phyloP scores from a whole-genome alignment of 1,140 invertebrate genomes.

The Drosophila arawakana region DNA sequence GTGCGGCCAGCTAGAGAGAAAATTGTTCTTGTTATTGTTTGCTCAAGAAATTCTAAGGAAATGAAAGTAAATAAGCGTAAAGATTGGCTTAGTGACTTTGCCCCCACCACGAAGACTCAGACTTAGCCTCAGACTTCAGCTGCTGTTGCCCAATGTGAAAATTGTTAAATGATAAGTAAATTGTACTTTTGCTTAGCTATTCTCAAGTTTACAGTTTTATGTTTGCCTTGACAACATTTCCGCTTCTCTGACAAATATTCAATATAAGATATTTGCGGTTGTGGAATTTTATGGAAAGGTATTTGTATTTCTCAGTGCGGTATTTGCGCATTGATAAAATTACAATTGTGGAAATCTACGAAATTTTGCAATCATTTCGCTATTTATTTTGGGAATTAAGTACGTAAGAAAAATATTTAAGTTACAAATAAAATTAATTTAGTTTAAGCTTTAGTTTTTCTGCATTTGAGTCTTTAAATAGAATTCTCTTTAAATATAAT shows the following conservation, averaged over 20 bases:
- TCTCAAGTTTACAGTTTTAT: constrained; percentile 9
- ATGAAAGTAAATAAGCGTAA: constrained; percentile 79
- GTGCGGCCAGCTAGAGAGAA: constrained; percentile 50
- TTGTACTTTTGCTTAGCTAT: constrained; percentile 65
- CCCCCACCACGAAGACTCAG: constrained; percentile 3
- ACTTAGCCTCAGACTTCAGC: background rate
- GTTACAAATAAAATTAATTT: too few species aligned
- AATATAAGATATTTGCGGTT: constrained; percentile 26
- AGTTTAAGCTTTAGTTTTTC: too few species aligned
- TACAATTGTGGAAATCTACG: constrained; percentile 17
- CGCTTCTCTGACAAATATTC: constrained; percentile 3
- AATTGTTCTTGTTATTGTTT: constrained; percentile 48
- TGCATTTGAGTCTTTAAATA: too few species aligned
- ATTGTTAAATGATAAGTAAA: constrained; percentile 76
- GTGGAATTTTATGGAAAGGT: constrained; percentile 24
- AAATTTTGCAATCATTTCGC: constrained; percentile 14
- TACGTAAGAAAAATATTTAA: too few species aligned
- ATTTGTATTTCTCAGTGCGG: constrained; percentile 7
- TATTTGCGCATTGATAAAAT: constrained; percentile 8
- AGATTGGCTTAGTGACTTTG: constrained; percentile 73
- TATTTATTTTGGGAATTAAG: background rate
- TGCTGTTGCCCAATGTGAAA: constrained; percentile 33
- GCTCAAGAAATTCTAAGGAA: constrained; percentile 63
- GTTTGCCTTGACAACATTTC: constrained; percentile 8
- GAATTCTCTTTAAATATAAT: too few species aligned